phyloP scores from a whole-genome alignment of 2,888 invertebrate species.

The Orthosia gracilis region DNA sequence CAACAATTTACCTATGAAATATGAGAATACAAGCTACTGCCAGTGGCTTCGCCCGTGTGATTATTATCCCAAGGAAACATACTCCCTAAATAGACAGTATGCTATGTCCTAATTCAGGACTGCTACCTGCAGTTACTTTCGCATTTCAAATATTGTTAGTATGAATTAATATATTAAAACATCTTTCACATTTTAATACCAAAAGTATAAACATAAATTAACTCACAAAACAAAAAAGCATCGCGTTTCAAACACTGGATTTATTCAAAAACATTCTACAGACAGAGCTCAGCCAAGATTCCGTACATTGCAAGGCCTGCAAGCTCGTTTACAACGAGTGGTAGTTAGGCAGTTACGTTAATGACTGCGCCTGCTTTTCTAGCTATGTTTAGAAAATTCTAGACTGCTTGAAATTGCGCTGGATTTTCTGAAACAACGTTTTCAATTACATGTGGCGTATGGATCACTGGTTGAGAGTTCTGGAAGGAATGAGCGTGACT shows the following conservation, averaged over 20 bases:
- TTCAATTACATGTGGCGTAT: slow-evolving; percentile 48
- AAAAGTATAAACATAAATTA: neutral
- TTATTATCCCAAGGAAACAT: too few species aligned
- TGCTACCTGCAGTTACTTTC: too few species aligned
- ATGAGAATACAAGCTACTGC: too few species aligned
- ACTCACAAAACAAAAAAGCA: slow-evolving; percentile 1
- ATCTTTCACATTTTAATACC: neutral
- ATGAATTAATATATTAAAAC: neutral
- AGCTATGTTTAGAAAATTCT: slow-evolving; percentile 57
- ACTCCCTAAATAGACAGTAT: too few species aligned
- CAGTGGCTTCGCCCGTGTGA: too few species aligned
- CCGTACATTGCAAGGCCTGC: slow-evolving; percentile 34
- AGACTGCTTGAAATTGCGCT: slow-evolving; percentile 24
- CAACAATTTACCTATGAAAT: too few species aligned
- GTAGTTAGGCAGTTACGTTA: slow-evolving; percentile 57
- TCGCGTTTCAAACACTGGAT: slow-evolving; percentile 21
- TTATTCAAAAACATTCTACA: slow-evolving; percentile 31
- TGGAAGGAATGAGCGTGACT: slow-evolving; percentile 12
- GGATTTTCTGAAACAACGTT: slow-evolving; percentile 44
- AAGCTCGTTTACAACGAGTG: slow-evolving; percentile 55
- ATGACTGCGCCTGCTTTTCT: slow-evolving; percentile 49
- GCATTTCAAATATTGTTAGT: too few species aligned
- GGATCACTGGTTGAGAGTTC: slow-evolving; percentile 18
- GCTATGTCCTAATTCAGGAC: too few species aligned
- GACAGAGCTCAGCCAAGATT: slow-evolving; percentile 39